These are phyloP conservation scores for Leucophenga montana DNA, from an alignment of 2,888 invertebrate genomes.

Conservation along the genomic window DNA sequence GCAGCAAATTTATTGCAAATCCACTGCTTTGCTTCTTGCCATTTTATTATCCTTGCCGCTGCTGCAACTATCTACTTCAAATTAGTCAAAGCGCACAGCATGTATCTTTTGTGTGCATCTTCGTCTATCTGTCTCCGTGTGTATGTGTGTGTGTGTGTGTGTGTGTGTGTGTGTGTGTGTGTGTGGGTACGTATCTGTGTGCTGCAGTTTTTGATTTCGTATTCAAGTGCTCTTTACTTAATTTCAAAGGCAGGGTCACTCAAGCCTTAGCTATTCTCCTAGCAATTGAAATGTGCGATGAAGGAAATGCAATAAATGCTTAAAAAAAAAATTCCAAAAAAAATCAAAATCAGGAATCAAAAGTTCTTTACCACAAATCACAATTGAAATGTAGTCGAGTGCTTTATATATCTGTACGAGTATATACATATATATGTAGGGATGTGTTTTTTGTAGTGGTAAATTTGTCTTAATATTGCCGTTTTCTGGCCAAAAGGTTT, in stretches of 20 bases:
- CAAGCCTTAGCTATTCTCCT: no score
- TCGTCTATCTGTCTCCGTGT: no score
- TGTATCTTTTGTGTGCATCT: slow-evolving; percentile 11
- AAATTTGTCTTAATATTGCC: slow-evolving; percentile 40
- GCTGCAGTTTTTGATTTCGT: slow-evolving; percentile 1
- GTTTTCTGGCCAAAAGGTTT: slow-evolving; percentile 24
- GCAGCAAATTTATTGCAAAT: slow-evolving; percentile 52
- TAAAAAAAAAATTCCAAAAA: slow-evolving; percentile 6
- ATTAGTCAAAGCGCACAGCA: slow-evolving; percentile 46
- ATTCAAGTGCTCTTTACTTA: slow-evolving; percentile 2
- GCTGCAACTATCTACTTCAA: slow-evolving; percentile 31
- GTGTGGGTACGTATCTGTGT: not conserved
- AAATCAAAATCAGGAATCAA: not conserved
- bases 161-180: not conserved
- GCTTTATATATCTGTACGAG: no score
- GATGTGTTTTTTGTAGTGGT: not conserved
- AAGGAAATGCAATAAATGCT: not conserved
- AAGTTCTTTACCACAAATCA: not conserved
- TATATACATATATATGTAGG: no score
- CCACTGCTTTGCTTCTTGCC: slow-evolving; percentile 26
- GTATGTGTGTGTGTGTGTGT: no score
- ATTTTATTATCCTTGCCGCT: not conserved
- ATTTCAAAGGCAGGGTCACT: not conserved
- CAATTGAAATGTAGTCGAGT: slow-evolving; percentile 3
- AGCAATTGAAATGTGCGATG: not conserved